A percentile compares a stretch with the other conserved stretches of the same genome.
These are phyloP conservation scores for Thymelicus sylvestris DNA, from an alignment of 2,888 invertebrate genomes.

Conservation along the genomic window DNA sequence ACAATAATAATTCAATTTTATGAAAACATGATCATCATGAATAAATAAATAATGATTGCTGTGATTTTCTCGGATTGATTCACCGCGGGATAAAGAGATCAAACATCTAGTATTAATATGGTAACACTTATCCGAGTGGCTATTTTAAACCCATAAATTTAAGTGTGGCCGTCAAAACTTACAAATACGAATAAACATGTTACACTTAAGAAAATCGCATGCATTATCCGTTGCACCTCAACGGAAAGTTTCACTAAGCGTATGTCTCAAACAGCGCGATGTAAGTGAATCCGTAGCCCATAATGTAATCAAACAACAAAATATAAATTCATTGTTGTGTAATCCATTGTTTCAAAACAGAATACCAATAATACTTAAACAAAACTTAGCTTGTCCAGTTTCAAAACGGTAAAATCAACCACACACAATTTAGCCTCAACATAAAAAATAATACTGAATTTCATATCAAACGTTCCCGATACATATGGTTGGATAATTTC, in stretches of 20 bases:
- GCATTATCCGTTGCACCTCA: slow-evolving; percentile 19
- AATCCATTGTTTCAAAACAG: slow-evolving; percentile 6
- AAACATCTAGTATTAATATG: neutral
- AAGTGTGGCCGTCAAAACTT: slow-evolving; percentile 25
- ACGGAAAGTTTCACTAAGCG: slow-evolving; percentile 29
- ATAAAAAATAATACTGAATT: slow-evolving; percentile 36
- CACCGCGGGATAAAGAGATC: slow-evolving; percentile 1
- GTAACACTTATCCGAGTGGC: neutral
- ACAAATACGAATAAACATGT: slow-evolving; percentile 13
- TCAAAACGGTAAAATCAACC: slow-evolving; percentile 4
- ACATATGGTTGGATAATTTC: slow-evolving; percentile 5
- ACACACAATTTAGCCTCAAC: slow-evolving; percentile 32
- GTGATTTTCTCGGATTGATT: slow-evolving; percentile 24
- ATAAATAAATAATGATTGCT: slow-evolving; percentile 29
- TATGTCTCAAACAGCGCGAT: slow-evolving; percentile 31
- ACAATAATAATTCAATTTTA: slow-evolving; percentile 4
- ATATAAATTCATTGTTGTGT: slow-evolving; percentile 17
- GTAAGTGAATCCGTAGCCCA: slow-evolving; percentile 23
- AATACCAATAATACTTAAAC: slow-evolving; percentile 10
- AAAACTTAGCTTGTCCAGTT: slow-evolving; percentile 2
- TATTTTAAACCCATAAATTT: neutral
- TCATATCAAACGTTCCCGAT: slow-evolving; percentile 13
- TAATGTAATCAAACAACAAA: neutral
- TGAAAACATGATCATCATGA: slow-evolving; percentile 17
- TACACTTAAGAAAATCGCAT: slow-evolving; percentile 23